Percentiles rank a stretch among this genome's conserved stretches.
phyloP scores from a whole-genome alignment of 2,888 invertebrate genomes.

The Phaonia tiefii region DNA sequence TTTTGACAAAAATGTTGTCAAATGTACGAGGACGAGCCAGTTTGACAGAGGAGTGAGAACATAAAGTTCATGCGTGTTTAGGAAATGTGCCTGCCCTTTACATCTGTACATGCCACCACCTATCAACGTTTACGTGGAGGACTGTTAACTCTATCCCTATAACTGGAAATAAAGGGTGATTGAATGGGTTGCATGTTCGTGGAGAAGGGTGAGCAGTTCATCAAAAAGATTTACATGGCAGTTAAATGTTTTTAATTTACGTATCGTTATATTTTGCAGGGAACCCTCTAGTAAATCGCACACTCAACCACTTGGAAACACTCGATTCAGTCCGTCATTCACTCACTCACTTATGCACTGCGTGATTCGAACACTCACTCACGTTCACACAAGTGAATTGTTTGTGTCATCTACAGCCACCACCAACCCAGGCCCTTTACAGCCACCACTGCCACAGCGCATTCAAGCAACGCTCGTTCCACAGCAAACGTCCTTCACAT shows the following conservation, averaged over 20 bases:
- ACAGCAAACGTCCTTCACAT: neutral
- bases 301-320: slow-evolving; percentile 18
- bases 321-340: neutral
- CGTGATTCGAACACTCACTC: slow-evolving; percentile 14
- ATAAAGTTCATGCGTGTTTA: slow-evolving; percentile 33
- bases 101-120: neutral
- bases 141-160: neutral
- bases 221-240: slow-evolving; percentile 66
- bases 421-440: neutral
- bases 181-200: too few species aligned
- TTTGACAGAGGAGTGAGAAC: neutral
- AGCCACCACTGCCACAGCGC: neutral
- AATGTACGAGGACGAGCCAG: neutral
- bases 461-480: slow-evolving; percentile 1
- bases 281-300: slow-evolving; percentile 13
- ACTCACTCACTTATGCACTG: neutral
- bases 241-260: slow-evolving; percentile 67
- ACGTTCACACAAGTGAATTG: slow-evolving; percentile 45
- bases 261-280: slow-evolving; percentile 51
- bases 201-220: slow-evolving; percentile 55
- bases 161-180: neutral
- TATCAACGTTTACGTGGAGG: too few species aligned
- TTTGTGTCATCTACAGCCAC: slow-evolving; percentile 61
- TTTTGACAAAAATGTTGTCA: slow-evolving; percentile 41
- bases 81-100: slow-evolving; percentile 30